phyloP scores from a whole-genome alignment of 1,140 invertebrate species.

The Drosophila burlai region DNA sequence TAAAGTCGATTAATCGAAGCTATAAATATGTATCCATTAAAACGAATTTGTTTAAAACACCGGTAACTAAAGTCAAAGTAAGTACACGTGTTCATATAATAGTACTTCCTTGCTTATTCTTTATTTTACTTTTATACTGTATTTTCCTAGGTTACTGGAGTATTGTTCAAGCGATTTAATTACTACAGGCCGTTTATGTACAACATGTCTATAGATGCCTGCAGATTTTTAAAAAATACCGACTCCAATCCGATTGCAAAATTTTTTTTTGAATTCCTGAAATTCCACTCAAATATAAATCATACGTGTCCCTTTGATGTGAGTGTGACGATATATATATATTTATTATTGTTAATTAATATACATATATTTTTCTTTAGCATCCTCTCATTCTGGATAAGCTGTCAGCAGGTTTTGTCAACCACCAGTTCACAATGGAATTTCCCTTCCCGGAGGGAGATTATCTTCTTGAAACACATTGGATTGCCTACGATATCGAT shows the following conservation, averaged over 20 bases:
- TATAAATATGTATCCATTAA: slow-evolving; percentile 2
- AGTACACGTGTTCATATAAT: background rate
- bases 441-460: slow-evolving; percentile 1
- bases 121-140: background rate
- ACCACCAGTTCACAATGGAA: background rate
- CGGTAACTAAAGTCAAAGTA: background rate
- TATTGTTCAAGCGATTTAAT: background rate
- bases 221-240: background rate
- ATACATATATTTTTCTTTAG: background rate
- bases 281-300: background rate
- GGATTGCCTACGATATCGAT: background rate
- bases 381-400: background rate
- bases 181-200: background rate
- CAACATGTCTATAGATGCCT: background rate
- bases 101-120: background rate
- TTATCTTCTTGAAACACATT: background rate
- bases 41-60: background rate
- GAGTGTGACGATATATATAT: background rate
- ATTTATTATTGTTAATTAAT: background rate
- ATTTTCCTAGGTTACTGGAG: background rate
- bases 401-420: background rate
- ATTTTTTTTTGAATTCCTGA: background rate
- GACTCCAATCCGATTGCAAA: background rate
- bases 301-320: slow-evolving; percentile 2
- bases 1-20: slow-evolving; percentile 1